Percentiles rank a stretch among this genome's conserved stretches.
Conservation (phyloP, 2,113 vertebrate species). For the Actinemys pallida region DNA sequence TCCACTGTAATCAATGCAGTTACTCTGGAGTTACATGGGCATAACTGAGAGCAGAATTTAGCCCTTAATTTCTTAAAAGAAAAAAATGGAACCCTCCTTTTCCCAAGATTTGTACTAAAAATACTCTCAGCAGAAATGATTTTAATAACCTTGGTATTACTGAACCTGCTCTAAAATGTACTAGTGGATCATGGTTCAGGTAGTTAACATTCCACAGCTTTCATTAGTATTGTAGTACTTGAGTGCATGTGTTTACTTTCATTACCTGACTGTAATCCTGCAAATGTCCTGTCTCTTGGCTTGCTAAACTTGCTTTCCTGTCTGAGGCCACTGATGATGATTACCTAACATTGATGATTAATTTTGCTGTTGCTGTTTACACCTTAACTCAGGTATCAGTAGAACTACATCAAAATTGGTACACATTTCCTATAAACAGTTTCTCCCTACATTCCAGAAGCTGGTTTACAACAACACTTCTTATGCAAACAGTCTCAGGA, state of each 20-base stretch:
- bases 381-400: slow-evolving; percentile 36
- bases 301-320: slow-evolving; percentile 61
- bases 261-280: slow-evolving; percentile 54
- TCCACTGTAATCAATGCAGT: not conserved
- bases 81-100: slow-evolving; percentile 11
- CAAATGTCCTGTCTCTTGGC: slow-evolving; percentile 28
- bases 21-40: not conserved
- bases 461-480: not conserved
- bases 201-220: slow-evolving; percentile 30
- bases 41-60: not conserved
- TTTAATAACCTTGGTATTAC: not conserved
- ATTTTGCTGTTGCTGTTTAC: slow-evolving; percentile 41
- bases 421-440: slow-evolving; percentile 25
- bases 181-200: not conserved
- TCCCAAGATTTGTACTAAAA: slow-evolving; percentile 13
- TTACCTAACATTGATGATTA: not conserved
- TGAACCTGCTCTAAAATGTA: not conserved
- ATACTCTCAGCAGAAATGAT: not conserved
- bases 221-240: slow-evolving; percentile 49
- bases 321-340: not conserved
- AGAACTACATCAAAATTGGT: not conserved
- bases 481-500: not conserved
- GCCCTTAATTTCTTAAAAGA: not conserved
- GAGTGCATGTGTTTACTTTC: slow-evolving; percentile 47
- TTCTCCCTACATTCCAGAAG: slow-evolving; percentile 56